These are phyloP conservation scores for Bombylius major DNA, from an alignment of 2,888 invertebrate species.

Conservation along the genomic window DNA sequence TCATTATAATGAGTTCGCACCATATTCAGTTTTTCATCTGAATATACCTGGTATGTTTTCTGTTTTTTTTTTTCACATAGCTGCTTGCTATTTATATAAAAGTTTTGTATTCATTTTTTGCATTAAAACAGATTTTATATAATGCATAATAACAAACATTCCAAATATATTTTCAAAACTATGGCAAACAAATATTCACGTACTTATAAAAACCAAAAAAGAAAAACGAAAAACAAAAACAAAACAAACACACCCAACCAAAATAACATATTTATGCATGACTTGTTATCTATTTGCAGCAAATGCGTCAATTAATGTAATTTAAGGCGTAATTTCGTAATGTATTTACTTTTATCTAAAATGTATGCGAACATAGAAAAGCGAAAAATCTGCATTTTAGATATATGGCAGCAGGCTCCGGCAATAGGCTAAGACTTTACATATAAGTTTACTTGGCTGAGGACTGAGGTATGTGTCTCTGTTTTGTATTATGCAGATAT, in stretches of 20 bases:
- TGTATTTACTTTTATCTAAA: conserved; percentile 13
- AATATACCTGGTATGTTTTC: background rate
- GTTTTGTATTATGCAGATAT: background rate
- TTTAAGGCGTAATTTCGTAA: conserved; percentile 18
- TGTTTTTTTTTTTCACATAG: background rate
- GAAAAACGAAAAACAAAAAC: background rate
- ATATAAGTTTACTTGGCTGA: background rate
- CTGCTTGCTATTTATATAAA: no score
- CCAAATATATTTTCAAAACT: no score
- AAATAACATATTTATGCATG: background rate
- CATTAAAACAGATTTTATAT: no score
- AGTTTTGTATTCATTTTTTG: background rate
- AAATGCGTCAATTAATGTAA: conserved; percentile 19
- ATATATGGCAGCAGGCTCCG: conserved; percentile 1
- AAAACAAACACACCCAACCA: background rate
- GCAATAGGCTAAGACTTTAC: background rate
- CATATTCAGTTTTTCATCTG: conserved; percentile 6
- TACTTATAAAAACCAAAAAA: no score
- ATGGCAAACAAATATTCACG: no score
- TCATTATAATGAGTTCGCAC: conserved; percentile 8
- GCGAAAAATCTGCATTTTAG: conserved; percentile 9
- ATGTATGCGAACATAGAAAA: conserved; percentile 9
- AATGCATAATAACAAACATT: no score
- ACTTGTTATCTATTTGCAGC: conserved; percentile 16
- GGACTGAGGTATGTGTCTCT: background rate